These are phyloP conservation scores for Parthenolecanium corni DNA, from an alignment of 2,888 invertebrate species.

Conservation along the genomic window DNA sequence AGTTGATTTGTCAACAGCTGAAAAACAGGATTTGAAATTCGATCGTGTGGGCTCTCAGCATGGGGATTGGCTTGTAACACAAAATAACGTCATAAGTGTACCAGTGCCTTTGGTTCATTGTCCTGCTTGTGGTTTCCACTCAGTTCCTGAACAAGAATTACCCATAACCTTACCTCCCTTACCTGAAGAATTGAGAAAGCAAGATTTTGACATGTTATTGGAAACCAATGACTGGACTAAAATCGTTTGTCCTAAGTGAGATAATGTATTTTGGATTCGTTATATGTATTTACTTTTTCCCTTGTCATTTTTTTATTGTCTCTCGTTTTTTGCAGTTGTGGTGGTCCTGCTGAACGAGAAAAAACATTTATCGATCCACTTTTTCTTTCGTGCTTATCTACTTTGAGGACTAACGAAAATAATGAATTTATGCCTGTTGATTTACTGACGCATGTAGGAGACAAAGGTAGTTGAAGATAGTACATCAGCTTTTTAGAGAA, in stretches of 20 bases:
- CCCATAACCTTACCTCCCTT: slow-evolving; percentile 62
- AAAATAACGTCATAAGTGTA: slow-evolving; percentile 97
- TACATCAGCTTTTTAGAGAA: no score
- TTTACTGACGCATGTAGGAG: slow-evolving; percentile 93
- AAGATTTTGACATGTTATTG: slow-evolving; percentile 39
- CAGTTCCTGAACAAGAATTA: slow-evolving; percentile 63
- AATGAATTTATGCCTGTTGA: slow-evolving; percentile 68
- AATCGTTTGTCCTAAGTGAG: slow-evolving; percentile 60
- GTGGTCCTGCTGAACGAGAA: slow-evolving; percentile 59
- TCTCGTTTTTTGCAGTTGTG: slow-evolving; percentile 41
- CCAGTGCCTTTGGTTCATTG: slow-evolving; percentile 95
- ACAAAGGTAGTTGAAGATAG: slow-evolving; percentile 54
- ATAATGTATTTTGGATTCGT: slow-evolving; percentile 6
- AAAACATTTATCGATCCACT: slow-evolving; percentile 99
- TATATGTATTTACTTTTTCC: no score
- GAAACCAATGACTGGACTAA: slow-evolving; percentile 53
- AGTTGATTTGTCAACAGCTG: slow-evolving; percentile 44
- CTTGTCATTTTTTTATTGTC: no score
- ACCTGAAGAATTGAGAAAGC: slow-evolving; percentile 32
- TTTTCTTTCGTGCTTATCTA: slow-evolving; percentile 98
- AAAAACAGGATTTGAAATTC: slow-evolving; percentile 54
- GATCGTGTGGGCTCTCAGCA: slow-evolving; percentile 67
- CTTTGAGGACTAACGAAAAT: slow-evolving; percentile 63
- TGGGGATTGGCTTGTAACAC: slow-evolving; percentile 89
- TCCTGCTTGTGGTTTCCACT: slow-evolving; percentile 61